phyloP scores from a whole-genome alignment of 2,888 invertebrate species.

The Glyphotaelius pellucidus region DNA sequence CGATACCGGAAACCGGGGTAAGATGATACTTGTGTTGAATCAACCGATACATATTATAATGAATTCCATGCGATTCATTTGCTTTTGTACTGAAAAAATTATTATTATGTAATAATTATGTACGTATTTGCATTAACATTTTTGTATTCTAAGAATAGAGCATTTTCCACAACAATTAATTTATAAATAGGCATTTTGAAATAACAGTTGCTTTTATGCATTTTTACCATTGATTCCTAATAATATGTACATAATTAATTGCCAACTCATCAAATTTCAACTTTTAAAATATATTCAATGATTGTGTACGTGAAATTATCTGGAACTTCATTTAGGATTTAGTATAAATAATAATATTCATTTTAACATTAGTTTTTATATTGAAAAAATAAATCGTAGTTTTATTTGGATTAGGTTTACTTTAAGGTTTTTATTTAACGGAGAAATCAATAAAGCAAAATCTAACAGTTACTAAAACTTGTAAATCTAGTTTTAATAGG shows the following conservation, averaged over 20 bases:
- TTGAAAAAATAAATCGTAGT: background rate
- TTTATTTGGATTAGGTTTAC: background rate
- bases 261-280: background rate
- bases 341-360: conserved; percentile 14
- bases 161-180: conserved; percentile 17
- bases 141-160: background rate
- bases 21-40: no score
- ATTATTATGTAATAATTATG: background rate
- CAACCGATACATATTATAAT: background rate
- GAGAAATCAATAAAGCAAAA: background rate
- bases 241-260: background rate
- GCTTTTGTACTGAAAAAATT: background rate
- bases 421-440: conserved; percentile 19
- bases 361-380: conserved; percentile 37
- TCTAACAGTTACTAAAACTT: background rate
- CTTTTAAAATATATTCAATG: background rate
- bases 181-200: conserved; percentile 30
- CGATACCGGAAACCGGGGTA: no score
- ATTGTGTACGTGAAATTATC: background rate
- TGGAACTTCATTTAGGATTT: background rate
- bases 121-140: background rate
- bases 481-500: background rate
- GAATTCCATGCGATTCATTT: background rate
- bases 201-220: conserved; percentile 19
- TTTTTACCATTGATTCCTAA: background rate